phyloP scores from a whole-genome alignment of 2,797 vertebrate species.

The Epinephelus coioides region DNA sequence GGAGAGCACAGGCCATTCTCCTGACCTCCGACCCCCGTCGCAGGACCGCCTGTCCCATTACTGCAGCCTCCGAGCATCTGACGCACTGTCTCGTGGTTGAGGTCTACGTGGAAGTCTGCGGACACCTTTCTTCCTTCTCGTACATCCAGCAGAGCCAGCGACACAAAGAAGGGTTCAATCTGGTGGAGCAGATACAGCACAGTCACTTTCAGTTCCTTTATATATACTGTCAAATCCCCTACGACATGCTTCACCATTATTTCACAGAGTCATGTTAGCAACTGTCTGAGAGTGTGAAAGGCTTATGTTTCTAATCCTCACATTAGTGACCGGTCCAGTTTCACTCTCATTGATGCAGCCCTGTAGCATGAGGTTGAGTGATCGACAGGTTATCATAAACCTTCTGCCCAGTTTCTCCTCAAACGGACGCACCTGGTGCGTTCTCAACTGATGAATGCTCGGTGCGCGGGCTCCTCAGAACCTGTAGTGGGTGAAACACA shows the following conservation, averaged over 20 bases:
- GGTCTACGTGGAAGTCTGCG: constrained; percentile 96
- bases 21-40: constrained; percentile 61
- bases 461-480: constrained; percentile 87
- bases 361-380: constrained; percentile 93
- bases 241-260: background rate
- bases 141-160: constrained; percentile 91
- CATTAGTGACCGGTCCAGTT: constrained; percentile 92
- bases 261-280: background rate
- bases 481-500: constrained; percentile 77
- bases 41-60: constrained; percentile 34
- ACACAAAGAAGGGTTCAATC: constrained; percentile 98
- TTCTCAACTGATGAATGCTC: constrained; percentile 85
- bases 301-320: constrained; percentile 74
- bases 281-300: background rate
- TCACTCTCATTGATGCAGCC: constrained; percentile 94
- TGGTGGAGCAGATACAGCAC: constrained; percentile 62
- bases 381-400: constrained; percentile 92
- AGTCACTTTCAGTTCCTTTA: constrained; percentile 16
- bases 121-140: constrained; percentile 94
- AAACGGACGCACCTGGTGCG: constrained; percentile 87
- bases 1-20: constrained; percentile 89
- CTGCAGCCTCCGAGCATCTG: constrained; percentile 82
- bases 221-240: background rate
- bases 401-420: constrained; percentile 93
- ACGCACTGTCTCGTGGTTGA: constrained; percentile 90